A percentile compares a stretch with the other conserved stretches of the same genome.
These are phyloP conservation scores for Tetranychus truncatus DNA, from an alignment of 2,888 invertebrate genomes.

Conservation along the genomic window DNA sequence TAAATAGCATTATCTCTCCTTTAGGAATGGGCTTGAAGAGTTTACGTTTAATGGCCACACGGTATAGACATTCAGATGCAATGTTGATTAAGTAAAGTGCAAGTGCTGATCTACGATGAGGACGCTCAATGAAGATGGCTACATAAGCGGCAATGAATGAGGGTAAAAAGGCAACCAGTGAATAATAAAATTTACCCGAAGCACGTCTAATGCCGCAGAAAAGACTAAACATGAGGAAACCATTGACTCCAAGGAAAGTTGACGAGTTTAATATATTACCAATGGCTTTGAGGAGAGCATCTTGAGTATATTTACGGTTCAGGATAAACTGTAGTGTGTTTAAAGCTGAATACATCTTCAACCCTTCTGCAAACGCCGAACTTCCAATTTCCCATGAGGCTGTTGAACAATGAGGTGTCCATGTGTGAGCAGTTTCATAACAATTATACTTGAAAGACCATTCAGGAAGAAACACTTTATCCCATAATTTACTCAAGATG, in stretches of 20 bases:
- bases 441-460: conserved; percentile 43
- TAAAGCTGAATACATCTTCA: conserved; percentile 20
- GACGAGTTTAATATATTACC: conserved; percentile 9
- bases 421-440: conserved; percentile 39
- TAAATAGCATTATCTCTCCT: conserved; percentile 16
- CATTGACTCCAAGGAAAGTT: conserved; percentile 28
- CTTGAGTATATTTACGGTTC: not conserved
- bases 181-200: conserved; percentile 18
- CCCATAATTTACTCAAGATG: conserved; percentile 1
- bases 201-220: conserved; percentile 7
- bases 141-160: conserved; percentile 39
- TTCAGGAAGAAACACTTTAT: conserved; percentile 35
- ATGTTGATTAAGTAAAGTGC: conserved; percentile 20
- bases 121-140: conserved; percentile 14
- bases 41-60: not conserved
- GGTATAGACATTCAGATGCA: conserved; percentile 15
- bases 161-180: conserved; percentile 13
- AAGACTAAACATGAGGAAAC: conserved; percentile 11
- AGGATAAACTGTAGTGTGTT: conserved; percentile 13
- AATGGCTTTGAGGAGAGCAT: not conserved
- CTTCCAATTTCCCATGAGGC: conserved; percentile 14
- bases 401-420: conserved; percentile 31
- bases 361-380: conserved; percentile 12
- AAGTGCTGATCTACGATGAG: conserved; percentile 13
- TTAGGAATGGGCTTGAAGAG: conserved; percentile 26